phyloP scores from a whole-genome alignment of 2,888 invertebrate species.

The Choreutis nemorana region DNA sequence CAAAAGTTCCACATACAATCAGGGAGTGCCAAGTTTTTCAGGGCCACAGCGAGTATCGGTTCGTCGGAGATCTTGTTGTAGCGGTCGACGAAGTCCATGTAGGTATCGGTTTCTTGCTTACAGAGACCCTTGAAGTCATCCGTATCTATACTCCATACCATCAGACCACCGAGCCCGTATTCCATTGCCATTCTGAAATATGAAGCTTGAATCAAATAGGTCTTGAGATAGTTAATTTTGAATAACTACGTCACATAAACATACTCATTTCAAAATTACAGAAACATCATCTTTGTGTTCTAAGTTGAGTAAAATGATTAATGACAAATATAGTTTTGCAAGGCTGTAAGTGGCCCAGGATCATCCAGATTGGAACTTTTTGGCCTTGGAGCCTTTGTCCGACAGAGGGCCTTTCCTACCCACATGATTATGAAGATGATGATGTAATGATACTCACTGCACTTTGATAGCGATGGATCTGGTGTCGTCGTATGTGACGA shows the following conservation, averaged over 20 bases:
- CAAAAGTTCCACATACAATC: no score
- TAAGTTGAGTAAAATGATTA: no score
- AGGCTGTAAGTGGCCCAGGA: no score
- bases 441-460: conserved; percentile 42
- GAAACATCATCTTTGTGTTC: no score
- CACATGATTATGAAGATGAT: no score
- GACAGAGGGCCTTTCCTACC: no score
- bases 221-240: no score
- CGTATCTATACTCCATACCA: conserved; percentile 91
- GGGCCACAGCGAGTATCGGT: conserved; percentile 31
- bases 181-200: conserved; percentile 65
- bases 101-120: conserved; percentile 48
- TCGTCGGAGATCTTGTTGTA: conserved; percentile 31
- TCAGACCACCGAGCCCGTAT: conserved; percentile 76
- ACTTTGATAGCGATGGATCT: conserved; percentile 80
- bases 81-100: conserved; percentile 47
- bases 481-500: conserved; percentile 81
- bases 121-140: conserved; percentile 85
- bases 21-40: conserved; percentile 34
- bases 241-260: no score
- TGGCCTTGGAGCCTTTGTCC: no score
- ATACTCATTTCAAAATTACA: no score
- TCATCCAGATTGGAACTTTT: no score
- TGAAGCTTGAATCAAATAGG: conserved; percentile 1
- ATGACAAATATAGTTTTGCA: no score